Evolutionary conservation across 2,797 vertebrate genomes (phyloP).

Genomic region (Pelodytes ibericus): DNA sequence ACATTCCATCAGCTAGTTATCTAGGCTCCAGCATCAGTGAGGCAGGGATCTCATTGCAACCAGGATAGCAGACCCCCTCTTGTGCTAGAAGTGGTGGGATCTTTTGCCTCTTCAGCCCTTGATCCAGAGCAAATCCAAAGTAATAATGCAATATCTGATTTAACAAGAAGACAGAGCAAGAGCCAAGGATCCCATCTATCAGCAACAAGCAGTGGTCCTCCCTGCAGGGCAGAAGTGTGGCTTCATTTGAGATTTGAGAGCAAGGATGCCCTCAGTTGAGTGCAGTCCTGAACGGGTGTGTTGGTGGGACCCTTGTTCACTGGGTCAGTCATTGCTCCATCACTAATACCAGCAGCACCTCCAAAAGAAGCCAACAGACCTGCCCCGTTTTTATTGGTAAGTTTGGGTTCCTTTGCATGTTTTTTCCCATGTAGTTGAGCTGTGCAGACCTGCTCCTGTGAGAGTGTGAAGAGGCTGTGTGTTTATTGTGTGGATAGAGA

Average conservation of each 20-base stretch:
- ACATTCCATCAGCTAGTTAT: not conserved
- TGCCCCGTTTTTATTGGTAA: constrained; percentile 18
- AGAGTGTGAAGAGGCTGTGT: not conserved
- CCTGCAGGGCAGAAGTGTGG: not conserved
- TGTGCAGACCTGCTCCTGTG: too few species aligned
- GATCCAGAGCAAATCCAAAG: too few species aligned
- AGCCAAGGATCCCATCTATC: too few species aligned
- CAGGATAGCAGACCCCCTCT: not conserved
- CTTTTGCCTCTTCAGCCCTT: too few species aligned
- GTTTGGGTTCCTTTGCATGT: not conserved
- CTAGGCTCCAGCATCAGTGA: not conserved
- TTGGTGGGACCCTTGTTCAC: not conserved
- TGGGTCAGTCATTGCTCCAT: not conserved
- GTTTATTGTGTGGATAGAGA: not conserved
- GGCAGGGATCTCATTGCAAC: not conserved
- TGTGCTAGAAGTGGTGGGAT: too few species aligned
- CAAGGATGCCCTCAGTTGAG: not conserved
- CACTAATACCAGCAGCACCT: not conserved
- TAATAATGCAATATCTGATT: not conserved
- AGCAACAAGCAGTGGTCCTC: too few species aligned
- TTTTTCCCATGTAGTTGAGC: not conserved
- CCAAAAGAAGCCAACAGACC: not conserved
- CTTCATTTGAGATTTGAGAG: not conserved
- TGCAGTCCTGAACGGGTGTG: not conserved
- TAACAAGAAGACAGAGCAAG: too few species aligned